Base-by-base conservation (phyloP, 2,888 invertebrate genomes). In the Pterobdella sp. region DNA sequence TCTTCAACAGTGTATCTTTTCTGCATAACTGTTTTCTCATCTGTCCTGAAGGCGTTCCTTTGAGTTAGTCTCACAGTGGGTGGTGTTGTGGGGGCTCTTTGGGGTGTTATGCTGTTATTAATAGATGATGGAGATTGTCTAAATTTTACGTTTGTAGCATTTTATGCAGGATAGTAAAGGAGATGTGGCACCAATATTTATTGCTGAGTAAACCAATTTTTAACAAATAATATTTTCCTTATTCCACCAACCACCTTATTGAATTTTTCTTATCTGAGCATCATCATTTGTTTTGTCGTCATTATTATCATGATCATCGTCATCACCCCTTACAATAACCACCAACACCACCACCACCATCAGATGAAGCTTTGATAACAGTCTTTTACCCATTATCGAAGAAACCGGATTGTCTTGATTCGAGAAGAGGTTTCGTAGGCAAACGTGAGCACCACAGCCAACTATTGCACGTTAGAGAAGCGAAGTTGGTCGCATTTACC, bases 1-100 rank as follows among this genome's bases (percentile, higher is more conserved):
- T 82, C 31, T 84, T 82, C 76, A 83, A 82, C 78, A 81, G 82
- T 42, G 81, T 83, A 22, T 82, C 83, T 31, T 81, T 82, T 73
- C 78, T 82, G 2, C 83, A 84, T 74, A 82, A 80, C 75, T 77
- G 81, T 71, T 81, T 80, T 74, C 76, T 84, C 70, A 76, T 79
- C 67, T 80, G 82, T 1, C 82, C 83, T 26, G 76, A 77, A 42
- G 81, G 80, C 60, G 76, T 80, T 14, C 81, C 77, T 75, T 82
- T 82, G 76, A 82, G 83, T 83, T 76, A 34, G 52, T 52, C 2
- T 26, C 26, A 26, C 60, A 56, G n/a, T n/a, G n/a, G n/a, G n/a
- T n/a, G n/a, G n/a, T n/a, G n/a, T n/a, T n/a, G n/a, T n/a, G n/a
- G n/a, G n/a, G n/a, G n/a, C n/a, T n/a, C n/a, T n/a, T n/a, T n/a